These are phyloP conservation scores for Didymodactylos carnosus DNA, from an alignment of 2,888 invertebrate species.

Conservation along the genomic window DNA sequence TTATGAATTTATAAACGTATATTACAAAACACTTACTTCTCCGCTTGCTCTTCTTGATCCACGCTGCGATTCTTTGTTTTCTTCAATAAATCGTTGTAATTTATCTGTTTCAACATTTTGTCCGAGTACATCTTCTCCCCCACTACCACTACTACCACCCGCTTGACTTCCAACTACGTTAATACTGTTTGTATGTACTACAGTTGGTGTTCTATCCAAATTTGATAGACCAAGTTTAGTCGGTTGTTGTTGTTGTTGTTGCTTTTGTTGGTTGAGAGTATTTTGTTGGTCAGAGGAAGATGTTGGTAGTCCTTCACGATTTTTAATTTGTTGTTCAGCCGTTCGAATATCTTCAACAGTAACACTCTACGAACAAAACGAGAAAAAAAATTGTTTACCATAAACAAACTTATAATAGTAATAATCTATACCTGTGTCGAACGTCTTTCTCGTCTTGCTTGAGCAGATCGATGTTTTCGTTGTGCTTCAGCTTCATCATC, in stretches of 20 bases:
- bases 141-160: not conserved
- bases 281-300: not conserved
- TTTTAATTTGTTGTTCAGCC: conserved; percentile 11
- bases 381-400: too few relatives aligned
- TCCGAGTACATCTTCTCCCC: not conserved
- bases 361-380: too few relatives aligned
- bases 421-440: too few relatives aligned
- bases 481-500: conserved; percentile 12
- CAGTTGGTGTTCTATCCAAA: not conserved
- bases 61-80: conserved; percentile 13
- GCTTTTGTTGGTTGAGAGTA: too few relatives aligned
- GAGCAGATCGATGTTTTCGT: conserved; percentile 10
- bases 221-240: too few relatives aligned
- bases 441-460: conserved; percentile 6
- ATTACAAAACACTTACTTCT: too few relatives aligned
- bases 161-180: not conserved
- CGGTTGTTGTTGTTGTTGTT: too few relatives aligned
- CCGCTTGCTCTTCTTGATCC: conserved; percentile 8
- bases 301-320: not conserved
- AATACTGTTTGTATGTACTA: not conserved
- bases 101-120: conserved; percentile 14
- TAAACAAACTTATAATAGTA: too few relatives aligned
- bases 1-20: too few relatives aligned
- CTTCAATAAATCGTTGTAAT: conserved; percentile 5
- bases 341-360: conserved; percentile 13